These are phyloP conservation scores for Planiliza haematocheilus DNA, from an alignment of 2,113 vertebrate species.

Conservation along the genomic window DNA sequence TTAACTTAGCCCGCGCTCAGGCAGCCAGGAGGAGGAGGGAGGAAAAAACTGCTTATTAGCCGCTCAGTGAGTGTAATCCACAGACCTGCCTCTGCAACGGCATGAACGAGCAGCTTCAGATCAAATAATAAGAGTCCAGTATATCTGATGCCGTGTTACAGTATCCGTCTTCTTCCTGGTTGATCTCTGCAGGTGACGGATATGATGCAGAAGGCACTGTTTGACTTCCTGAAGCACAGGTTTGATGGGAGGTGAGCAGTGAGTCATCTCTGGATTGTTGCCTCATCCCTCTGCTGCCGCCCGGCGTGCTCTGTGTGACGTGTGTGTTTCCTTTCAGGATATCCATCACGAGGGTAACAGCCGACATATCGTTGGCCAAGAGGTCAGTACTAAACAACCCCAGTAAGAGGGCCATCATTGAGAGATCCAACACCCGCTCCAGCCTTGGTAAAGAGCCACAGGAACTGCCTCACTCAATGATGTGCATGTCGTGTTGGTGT, in stretches of 20 bases:
- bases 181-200: conserved; percentile 92
- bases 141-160: conserved; percentile 1
- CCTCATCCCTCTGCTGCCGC: neutral
- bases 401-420: conserved; percentile 98
- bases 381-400: conserved; percentile 99
- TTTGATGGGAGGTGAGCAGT: conserved; percentile 98
- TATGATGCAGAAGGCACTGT: conserved; percentile 99
- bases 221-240: conserved; percentile 99
- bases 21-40: conserved; percentile 7
- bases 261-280: rapidly evolving
- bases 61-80: conserved; percentile 50
- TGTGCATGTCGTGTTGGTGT: conserved; percentile 57
- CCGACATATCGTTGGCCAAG: conserved; percentile 99
- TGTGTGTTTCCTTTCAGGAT: conserved; percentile 84
- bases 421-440: conserved; percentile 96
- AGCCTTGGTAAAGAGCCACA: conserved; percentile 90
- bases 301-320: neutral
- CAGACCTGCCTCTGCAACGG: conserved; percentile 1
- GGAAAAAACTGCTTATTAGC: conserved; percentile 8
- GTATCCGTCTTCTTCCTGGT: neutral
- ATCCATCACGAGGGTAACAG: conserved; percentile 98
- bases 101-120: conserved; percentile 21
- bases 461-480: conserved; percentile 64
- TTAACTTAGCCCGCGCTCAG: conserved; percentile 26
- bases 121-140: conserved; percentile 12